phyloP scores from a whole-genome alignment of 2,888 invertebrate species.

The Sabatieria punctata region DNA sequence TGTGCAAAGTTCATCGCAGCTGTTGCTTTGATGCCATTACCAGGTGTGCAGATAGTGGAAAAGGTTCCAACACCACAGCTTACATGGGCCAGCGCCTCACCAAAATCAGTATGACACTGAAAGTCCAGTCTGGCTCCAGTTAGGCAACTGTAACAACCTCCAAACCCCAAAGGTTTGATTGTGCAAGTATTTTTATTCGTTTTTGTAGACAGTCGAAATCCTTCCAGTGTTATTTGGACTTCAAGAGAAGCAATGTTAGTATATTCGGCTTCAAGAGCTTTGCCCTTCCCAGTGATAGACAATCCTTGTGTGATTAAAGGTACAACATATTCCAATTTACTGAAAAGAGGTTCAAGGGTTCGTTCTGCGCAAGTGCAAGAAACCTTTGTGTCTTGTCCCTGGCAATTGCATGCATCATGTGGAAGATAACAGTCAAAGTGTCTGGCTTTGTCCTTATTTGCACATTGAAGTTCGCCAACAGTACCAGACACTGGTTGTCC shows the following conservation, averaged over 20 bases:
- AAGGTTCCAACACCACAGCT: not conserved
- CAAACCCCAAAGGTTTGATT: not conserved
- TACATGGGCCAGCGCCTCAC: not conserved
- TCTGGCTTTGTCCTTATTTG: not conserved
- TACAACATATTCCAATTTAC: not conserved
- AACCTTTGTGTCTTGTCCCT: not conserved
- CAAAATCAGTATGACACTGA: slow-evolving; percentile 4
- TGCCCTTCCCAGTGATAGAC: not conserved
- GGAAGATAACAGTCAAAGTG: not conserved
- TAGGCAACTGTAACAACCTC: slow-evolving; percentile 6
- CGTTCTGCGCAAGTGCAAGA: not conserved
- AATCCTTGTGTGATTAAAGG: not conserved
- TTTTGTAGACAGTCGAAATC: not conserved
- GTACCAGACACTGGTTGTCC: not conserved
- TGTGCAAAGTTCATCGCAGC: not conserved
- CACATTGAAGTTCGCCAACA: not conserved
- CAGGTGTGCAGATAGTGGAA: not conserved
- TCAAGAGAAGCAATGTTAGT: not conserved
- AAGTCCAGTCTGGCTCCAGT: slow-evolving; percentile 4
- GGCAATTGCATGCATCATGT: slow-evolving; percentile 6
- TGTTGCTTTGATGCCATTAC: not conserved
- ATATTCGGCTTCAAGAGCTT: not conserved
- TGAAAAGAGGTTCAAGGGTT: not conserved
- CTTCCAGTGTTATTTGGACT: not conserved
- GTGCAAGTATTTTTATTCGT: not conserved